phyloP scores from a whole-genome alignment of 2,888 invertebrate genomes.

The Mesorhabditis spiculigera region DNA sequence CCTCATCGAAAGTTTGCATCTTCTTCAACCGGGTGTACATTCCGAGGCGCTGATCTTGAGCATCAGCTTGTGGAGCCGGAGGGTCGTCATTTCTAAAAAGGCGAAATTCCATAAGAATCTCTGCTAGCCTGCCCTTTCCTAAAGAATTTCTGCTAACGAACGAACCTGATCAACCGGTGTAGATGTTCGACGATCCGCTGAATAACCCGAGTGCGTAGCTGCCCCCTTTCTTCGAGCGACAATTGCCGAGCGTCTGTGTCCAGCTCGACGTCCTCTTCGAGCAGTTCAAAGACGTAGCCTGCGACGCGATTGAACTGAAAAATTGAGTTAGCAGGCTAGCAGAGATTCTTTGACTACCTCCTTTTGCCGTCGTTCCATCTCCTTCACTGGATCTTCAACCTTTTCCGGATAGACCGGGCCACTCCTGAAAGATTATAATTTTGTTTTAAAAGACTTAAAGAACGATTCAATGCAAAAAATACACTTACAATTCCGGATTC shows the following conservation, averaged over 20 bases:
- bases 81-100: not conserved
- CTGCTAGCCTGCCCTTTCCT: no score
- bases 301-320: not conserved
- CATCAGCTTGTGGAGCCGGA: not conserved
- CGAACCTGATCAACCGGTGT: not conserved
- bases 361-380: not conserved
- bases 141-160: no score
- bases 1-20: not conserved
- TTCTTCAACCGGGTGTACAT: not conserved
- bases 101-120: no score
- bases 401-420: not conserved
- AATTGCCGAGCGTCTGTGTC: not conserved
- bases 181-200: not conserved
- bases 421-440: not conserved
- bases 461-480: not conserved
- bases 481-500: slow-evolving; percentile 1
- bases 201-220: slow-evolving; percentile 1
- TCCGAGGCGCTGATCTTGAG: not conserved
- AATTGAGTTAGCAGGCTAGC: not conserved
- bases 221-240: not conserved
- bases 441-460: no score
- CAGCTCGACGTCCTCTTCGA: not conserved
- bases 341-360: not conserved
- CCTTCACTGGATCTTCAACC: not conserved
- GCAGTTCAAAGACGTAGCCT: not conserved